Conservation (phyloP, 2,797 vertebrate genomes). For the Dryobates pubescens region DNA sequence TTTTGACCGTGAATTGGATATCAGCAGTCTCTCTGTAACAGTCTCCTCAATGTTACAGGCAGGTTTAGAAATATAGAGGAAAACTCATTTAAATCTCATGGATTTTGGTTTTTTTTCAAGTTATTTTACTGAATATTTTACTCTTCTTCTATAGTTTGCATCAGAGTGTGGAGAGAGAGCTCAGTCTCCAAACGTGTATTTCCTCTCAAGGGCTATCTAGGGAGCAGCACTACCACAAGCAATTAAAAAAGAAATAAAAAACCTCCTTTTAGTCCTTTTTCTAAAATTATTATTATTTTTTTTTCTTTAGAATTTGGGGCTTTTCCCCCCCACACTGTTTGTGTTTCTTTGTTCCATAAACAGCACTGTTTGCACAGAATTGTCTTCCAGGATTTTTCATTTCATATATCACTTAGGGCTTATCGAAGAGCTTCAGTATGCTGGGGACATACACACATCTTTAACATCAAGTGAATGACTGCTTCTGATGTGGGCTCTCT, state of each 20-base stretch:
- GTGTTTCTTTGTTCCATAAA: slow-evolving; percentile 28
- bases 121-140: background rate
- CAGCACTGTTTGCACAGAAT: slow-evolving; percentile 1
- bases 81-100: background rate
- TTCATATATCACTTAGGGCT: slow-evolving; percentile 46
- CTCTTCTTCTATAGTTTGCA: background rate
- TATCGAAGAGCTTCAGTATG: background rate
- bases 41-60: background rate
- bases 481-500: background rate
- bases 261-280: background rate
- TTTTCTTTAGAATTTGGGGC: background rate
- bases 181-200: background rate
- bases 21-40: background rate
- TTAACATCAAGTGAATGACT: slow-evolving; percentile 7
- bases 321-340: slow-evolving; percentile 15
- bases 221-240: background rate
- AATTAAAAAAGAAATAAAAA: background rate
- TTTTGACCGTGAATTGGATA: background rate
- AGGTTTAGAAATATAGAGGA: background rate
- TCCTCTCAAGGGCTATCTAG: background rate
- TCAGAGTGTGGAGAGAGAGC: background rate
- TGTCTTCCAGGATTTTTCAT: slow-evolving; percentile 41
- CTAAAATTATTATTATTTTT: too few relatives aligned
- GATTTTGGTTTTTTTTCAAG: background rate
- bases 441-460: background rate